Evolutionary conservation across 1,140 invertebrate genomes (phyloP).

Genomic region (Dryas iulia): DNA sequence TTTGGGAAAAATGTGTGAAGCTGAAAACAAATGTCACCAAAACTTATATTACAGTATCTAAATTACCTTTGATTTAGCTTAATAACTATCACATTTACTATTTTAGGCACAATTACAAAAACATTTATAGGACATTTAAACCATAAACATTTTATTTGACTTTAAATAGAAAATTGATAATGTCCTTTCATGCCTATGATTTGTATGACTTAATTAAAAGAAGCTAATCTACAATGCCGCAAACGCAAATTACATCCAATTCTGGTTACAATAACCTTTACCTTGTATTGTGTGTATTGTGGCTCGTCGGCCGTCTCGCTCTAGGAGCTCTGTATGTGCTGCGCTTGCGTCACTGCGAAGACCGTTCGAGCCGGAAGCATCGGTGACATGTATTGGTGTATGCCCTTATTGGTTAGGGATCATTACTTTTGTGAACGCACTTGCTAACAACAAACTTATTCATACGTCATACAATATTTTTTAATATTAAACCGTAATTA

Average conservation of each 20-base stretch:
- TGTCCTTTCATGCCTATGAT: constrained; percentile 9
- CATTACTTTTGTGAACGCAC: constrained; percentile 28
- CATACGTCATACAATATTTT: too few relatives aligned
- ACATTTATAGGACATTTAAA: too few relatives aligned
- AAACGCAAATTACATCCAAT: constrained; percentile 49
- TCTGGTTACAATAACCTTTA: constrained; percentile 68
- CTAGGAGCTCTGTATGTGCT: background rate
- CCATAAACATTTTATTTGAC: too few relatives aligned
- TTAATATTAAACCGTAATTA: background rate
- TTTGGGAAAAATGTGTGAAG: too few relatives aligned
- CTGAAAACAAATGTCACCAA: too few relatives aligned
- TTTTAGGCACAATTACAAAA: too few relatives aligned
- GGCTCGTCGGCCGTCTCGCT: background rate
- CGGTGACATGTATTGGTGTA: constrained; percentile 38
- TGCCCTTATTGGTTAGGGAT: constrained; percentile 33
- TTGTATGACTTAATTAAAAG: constrained; percentile 41
- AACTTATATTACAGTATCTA: too few relatives aligned
- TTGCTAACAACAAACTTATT: background rate
- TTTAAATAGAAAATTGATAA: background rate
- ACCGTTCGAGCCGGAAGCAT: constrained; percentile 34
- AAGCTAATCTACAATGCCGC: constrained; percentile 43
- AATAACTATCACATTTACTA: too few relatives aligned
- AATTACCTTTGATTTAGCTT: too few relatives aligned
- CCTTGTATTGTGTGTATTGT: constrained; percentile 58
- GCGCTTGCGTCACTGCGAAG: constrained; percentile 36